phyloP scores from a whole-genome alignment of 2,888 invertebrate species.

The Scaptomyza flava region DNA sequence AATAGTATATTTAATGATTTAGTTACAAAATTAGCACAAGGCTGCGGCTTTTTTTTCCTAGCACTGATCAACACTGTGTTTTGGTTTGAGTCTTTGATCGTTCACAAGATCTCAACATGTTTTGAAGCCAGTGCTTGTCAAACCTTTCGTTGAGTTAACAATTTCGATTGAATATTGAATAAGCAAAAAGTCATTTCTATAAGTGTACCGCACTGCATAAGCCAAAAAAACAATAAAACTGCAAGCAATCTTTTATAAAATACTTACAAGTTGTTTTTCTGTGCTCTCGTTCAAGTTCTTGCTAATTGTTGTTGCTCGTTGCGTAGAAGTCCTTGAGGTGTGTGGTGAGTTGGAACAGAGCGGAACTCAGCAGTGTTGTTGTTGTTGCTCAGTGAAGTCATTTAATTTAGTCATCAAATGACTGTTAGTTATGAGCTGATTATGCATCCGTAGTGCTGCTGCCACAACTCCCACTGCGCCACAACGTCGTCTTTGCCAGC shows the following conservation, averaged over 20 bases:
- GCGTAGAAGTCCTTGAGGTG: constrained; percentile 18
- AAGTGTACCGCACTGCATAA: background rate
- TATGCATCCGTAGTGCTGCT: constrained; percentile 38
- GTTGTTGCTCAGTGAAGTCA: constrained; percentile 17
- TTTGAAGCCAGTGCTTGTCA: background rate
- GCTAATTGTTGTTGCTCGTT: constrained; percentile 47
- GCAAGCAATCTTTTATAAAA: background rate
- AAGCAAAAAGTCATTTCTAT: background rate
- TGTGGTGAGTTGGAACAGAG: background rate
- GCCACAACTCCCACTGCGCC: background rate
- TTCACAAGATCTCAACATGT: background rate
- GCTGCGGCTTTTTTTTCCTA: no score
- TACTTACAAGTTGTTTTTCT: constrained; percentile 23
- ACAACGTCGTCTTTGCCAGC: constrained; percentile 4
- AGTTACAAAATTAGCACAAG: no score
- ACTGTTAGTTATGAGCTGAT: constrained; percentile 56
- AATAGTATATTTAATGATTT: background rate
- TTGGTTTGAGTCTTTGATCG: background rate
- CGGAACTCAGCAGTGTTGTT: background rate
- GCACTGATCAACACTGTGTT: background rate
- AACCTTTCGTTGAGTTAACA: background rate
- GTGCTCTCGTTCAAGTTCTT: constrained; percentile 32
- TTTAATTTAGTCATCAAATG: constrained; percentile 61
- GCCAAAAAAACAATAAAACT: background rate
- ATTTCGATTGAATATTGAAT: background rate